A percentile compares a stretch with the other conserved stretches of the same genome.
These are phyloP conservation scores for Paramormyrops kingsleyae DNA, from an alignment of 2,113 vertebrate genomes.

Conservation along the genomic window DNA sequence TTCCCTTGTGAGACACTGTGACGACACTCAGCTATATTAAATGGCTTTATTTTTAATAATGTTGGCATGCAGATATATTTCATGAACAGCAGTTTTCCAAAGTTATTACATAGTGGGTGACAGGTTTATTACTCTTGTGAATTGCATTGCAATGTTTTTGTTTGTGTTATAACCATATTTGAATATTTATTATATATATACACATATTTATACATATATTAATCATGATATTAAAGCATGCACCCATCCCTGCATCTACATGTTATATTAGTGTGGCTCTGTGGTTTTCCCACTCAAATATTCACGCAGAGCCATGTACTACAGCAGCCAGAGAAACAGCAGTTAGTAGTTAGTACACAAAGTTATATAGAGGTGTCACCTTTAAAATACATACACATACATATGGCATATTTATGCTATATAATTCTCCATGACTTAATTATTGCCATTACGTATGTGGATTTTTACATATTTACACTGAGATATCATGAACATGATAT, in stretches of 20 bases:
- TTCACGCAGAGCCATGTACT: not conserved
- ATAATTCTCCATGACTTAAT: not conserved
- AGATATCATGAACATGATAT: not conserved
- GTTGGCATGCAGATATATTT: not conserved
- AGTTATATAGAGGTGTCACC: not conserved
- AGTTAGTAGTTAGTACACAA: not conserved
- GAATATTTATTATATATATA: not conserved
- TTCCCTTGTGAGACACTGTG: not conserved
- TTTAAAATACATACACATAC: not conserved
- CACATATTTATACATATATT: too few species aligned
- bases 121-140: not conserved
- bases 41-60: not conserved
- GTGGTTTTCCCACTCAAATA: not conserved
- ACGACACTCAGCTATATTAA: not conserved
- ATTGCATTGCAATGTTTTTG: not conserved
- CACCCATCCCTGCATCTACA: not conserved
- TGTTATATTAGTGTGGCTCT: not conserved
- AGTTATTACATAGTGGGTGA: not conserved
- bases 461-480: not conserved
- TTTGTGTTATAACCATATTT: not conserved
- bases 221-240: not conserved
- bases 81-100: not conserved
- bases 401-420: not conserved
- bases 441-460: not conserved
- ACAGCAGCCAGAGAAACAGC: not conserved